Evolutionary conservation across 2,113 vertebrate species (phyloP).

Genomic region (Silurus glanis): DNA sequence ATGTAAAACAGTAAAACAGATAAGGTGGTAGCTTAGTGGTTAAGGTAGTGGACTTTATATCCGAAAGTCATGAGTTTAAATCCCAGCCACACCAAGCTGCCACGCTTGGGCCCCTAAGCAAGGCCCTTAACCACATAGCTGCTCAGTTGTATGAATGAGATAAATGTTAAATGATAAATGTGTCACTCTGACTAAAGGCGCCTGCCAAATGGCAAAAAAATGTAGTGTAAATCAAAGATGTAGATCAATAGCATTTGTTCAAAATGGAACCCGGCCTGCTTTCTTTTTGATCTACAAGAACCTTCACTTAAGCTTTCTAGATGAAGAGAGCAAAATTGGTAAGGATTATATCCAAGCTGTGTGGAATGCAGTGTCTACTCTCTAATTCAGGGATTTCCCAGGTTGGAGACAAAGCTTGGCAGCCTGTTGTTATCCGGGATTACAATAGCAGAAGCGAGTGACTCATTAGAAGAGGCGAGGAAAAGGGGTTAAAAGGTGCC

Average conservation of each 20-base stretch:
- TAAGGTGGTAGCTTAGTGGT: no score
- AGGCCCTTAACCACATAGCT: no score
- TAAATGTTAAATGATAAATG: no score
- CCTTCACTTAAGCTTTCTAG: conserved; percentile 31
- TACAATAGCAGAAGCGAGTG: conserved; percentile 49
- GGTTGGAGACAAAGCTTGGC: conserved; percentile 15
- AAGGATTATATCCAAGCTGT: conserved; percentile 34
- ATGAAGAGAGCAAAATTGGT: conserved; percentile 31
- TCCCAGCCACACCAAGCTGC: no score
- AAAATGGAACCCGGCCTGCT: neutral
- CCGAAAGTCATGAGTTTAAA: no score
- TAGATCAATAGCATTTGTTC: neutral
- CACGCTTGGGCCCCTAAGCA: no score
- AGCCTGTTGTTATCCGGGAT: conserved; percentile 51
- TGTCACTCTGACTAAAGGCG: no score
- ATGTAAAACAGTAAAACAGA: neutral
- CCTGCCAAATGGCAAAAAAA: no score
- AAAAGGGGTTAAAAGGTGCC: conserved; percentile 47
- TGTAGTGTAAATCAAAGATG: neutral
- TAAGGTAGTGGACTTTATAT: no score
- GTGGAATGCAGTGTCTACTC: conserved; percentile 37
- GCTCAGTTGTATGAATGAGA: no score
- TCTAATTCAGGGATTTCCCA: conserved; percentile 55
- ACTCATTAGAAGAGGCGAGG: conserved; percentile 49
- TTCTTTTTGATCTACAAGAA: neutral